phyloP scores from a whole-genome alignment of 1,140 invertebrate genomes.

The Chymomyza costata region DNA sequence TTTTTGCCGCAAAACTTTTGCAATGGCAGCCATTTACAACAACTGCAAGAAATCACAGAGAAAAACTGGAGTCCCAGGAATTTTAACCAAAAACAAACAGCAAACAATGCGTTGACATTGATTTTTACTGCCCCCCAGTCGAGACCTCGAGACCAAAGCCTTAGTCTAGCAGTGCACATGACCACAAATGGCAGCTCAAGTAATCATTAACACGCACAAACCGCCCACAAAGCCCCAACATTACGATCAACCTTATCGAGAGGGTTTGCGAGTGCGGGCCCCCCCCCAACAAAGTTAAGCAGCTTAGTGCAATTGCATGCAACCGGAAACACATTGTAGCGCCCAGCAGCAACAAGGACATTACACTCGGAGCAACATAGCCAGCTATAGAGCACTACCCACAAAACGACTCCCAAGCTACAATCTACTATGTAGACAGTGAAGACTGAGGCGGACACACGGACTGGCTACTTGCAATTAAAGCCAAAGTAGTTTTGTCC shows the following conservation, averaged over 20 bases:
- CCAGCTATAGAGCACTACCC: conserved; percentile 1
- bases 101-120: conserved; percentile 68
- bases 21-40: conserved; percentile 62
- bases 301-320: conserved; percentile 60
- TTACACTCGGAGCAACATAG: conserved; percentile 51
- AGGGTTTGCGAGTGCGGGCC: too few relatives aligned
- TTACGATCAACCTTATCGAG: too few relatives aligned
- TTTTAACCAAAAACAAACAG: conserved; percentile 70
- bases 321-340: conserved; percentile 60
- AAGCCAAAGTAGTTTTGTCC: conserved; percentile 70
- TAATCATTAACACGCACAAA: conserved; percentile 65
- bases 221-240: too few relatives aligned
- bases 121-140: conserved; percentile 50
- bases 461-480: conserved; percentile 59
- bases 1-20: conserved; percentile 62
- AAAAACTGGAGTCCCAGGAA: conserved; percentile 55
- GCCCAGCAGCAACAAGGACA: conserved; percentile 51
- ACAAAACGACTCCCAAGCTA: conserved; percentile 32
- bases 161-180: conserved; percentile 25
- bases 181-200: conserved; percentile 64
- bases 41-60: conserved; percentile 33
- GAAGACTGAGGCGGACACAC: conserved; percentile 16
- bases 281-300: conserved; percentile 42
- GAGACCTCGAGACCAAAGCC: conserved; percentile 4
- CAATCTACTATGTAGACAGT: conserved; percentile 41